These are phyloP conservation scores for Hexactinellida sp. DNA, from an alignment of 37 sponge, comb jelly and placozoan genomes.

Conservation along the genomic window DNA sequence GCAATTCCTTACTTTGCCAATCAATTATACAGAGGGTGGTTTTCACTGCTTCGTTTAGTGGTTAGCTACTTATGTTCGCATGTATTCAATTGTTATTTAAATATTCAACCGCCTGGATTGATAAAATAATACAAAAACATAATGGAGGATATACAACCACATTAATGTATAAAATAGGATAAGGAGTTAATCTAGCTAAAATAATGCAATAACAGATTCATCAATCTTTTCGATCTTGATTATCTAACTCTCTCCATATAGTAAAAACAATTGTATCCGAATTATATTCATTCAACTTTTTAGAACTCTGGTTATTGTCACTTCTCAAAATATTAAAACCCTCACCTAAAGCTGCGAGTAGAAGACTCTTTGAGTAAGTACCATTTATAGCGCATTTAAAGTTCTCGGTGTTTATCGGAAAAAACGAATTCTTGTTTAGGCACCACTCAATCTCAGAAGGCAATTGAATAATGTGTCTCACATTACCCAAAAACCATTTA, in stretches of 20 bases:
- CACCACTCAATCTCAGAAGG: conserved; percentile 10
- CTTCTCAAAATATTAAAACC: background rate
- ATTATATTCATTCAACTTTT: background rate
- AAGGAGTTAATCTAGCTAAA: too few species aligned
- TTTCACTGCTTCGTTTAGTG: too few species aligned
- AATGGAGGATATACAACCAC: too few species aligned
- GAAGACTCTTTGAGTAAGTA: background rate
- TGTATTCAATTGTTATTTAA: too few species aligned
- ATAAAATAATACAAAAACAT: too few species aligned
- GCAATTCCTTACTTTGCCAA: too few species aligned
- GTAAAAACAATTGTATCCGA: background rate
- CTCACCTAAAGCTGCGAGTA: background rate
- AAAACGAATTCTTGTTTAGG: background rate
- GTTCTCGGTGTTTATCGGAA: background rate
- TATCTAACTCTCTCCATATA: background rate
- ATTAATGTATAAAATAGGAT: too few species aligned
- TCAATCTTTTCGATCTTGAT: background rate
- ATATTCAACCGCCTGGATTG: too few species aligned
- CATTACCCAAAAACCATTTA: background rate
- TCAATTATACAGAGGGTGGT: too few species aligned
- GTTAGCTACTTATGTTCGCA: too few species aligned
- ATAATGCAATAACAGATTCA: background rate
- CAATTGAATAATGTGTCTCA: background rate
- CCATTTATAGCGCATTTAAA: background rate
- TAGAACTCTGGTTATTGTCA: background rate